Evolutionary conservation across 2,888 invertebrate species (phyloP), one percentile per base, ranked within the genome.

Genomic region (Odontocolon sp.): DNA sequence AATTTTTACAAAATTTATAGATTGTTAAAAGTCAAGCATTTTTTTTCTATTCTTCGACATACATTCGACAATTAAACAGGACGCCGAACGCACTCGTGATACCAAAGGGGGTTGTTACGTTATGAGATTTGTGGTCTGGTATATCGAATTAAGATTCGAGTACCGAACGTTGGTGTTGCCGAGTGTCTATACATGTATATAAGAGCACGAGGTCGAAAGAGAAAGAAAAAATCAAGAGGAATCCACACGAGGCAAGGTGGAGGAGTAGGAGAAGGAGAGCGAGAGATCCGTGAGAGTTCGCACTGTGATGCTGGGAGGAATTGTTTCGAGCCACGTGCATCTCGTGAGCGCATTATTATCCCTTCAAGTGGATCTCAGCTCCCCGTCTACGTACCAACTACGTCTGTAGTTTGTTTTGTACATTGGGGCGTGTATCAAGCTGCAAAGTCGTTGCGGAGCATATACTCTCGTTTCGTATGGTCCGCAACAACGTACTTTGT

Each of bases 321-420:
- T 76, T 79, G 73, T 77, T 71, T 42, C 70, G 56, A 72, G 87
- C 80, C 86, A 87, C 87, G 88, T 87, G 86, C 85, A 85, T 83
- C 83, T 72, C 72, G 57, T 28, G 66, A 66, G 78, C 66, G 83
- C 80, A 87, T 87, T 87, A 87, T 87, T 85, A 84, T 83, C 72
- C 77, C 71, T 80, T 88, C 84, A 83, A 88, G 88, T 88, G 81
- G 82, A 82, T 80, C 79, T 75, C 67, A 64, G 75, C 16, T 28
- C 68, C 28, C 28, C 45, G 47, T 16, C 28, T 5, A 52, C 42
- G 40, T 5, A 40, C 26, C 18, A 11, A 14, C 21, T 0, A 9
- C 21, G 38, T 42, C 28, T 45, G 42, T 26, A 59, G 47, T 50
- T 11, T 50, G 47, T 26, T 28, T 28, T 50, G 23, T 50, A 23